A percentile compares a stretch with the other conserved stretches of the same genome.
phyloP scores from a whole-genome alignment of 2,113 vertebrate genomes.

The Ptyas mucosa region DNA sequence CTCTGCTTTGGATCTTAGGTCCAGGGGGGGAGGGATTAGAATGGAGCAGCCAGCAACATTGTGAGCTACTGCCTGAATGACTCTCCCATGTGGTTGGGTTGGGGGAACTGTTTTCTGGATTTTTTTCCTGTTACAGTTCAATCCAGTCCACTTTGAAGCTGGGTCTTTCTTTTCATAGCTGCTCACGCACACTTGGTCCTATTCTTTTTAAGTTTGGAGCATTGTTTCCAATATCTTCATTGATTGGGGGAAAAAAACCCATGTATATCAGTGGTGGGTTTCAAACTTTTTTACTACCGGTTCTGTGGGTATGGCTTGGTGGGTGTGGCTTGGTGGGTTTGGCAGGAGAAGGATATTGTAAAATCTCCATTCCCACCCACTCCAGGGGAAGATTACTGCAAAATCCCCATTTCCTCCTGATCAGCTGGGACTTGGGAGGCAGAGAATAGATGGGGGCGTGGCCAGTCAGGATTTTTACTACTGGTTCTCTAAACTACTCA shows the following conservation, averaged over 20 bases:
- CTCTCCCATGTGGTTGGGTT: background rate
- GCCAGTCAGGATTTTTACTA: too few relatives aligned
- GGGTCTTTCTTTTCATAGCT: background rate
- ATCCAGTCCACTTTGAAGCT: background rate
- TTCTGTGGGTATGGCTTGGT: too few relatives aligned
- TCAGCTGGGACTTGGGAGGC: too few relatives aligned
- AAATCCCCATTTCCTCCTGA: too few relatives aligned
- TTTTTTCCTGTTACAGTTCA: background rate
- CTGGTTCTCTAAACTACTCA: too few relatives aligned
- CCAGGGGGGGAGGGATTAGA: background rate
- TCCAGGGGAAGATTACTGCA: too few relatives aligned
- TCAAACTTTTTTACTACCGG: too few relatives aligned
- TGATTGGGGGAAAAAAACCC: background rate
- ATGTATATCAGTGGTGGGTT: too few relatives aligned
- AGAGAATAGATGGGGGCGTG: too few relatives aligned
- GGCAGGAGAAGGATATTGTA: too few relatives aligned
- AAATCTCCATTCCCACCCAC: too few relatives aligned
- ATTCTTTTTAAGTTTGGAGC: background rate
- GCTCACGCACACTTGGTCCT: background rate
- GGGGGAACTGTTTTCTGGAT: background rate
- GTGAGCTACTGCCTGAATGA: background rate
- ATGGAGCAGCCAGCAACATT: background rate
- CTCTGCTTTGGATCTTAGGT: background rate
- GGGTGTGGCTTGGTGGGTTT: too few relatives aligned
- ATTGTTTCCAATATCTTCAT: background rate